Conservation (phyloP, 2,113 vertebrate species). For the Scomber colias region DNA sequence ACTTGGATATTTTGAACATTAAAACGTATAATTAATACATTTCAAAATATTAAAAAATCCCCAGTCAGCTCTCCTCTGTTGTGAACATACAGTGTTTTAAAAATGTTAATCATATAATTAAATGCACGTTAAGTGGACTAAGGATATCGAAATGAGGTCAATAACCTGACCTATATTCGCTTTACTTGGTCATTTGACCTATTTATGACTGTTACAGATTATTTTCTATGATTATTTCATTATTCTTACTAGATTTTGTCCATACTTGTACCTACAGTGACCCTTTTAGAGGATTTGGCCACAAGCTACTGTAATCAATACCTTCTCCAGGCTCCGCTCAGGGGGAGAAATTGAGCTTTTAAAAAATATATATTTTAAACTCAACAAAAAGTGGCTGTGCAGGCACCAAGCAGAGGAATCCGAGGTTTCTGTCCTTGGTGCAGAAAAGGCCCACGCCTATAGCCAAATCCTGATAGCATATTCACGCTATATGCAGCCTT, state of each 20-base stretch:
- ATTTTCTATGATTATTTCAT: neutral
- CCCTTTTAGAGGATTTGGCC: neutral
- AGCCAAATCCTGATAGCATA: slow-evolving; percentile 46
- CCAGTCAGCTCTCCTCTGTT: neutral
- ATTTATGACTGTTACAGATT: neutral
- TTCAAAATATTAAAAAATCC: neutral
- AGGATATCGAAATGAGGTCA: slow-evolving; percentile 4
- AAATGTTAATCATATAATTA: neutral
- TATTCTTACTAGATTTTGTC: neutral
- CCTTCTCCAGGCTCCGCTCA: neutral
- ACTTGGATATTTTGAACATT: no score
- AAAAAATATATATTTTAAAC: neutral
- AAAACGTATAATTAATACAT: no score
- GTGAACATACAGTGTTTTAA: neutral
- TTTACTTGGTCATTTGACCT: neutral
- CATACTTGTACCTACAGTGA: neutral
- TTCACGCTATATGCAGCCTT: slow-evolving; percentile 53
- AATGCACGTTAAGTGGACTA: neutral
- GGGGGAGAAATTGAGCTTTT: neutral
- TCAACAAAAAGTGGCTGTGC: neutral
- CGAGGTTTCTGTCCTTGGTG: slow-evolving; percentile 32
- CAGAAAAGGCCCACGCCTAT: slow-evolving; percentile 43
- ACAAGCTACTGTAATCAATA: neutral
- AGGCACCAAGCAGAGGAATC: slow-evolving; percentile 39
- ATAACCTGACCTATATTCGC: slow-evolving; percentile 4